Evolutionary conservation across 2,797 vertebrate genomes (phyloP).

Genomic region (Pangasius sanitwongsei): DNA sequence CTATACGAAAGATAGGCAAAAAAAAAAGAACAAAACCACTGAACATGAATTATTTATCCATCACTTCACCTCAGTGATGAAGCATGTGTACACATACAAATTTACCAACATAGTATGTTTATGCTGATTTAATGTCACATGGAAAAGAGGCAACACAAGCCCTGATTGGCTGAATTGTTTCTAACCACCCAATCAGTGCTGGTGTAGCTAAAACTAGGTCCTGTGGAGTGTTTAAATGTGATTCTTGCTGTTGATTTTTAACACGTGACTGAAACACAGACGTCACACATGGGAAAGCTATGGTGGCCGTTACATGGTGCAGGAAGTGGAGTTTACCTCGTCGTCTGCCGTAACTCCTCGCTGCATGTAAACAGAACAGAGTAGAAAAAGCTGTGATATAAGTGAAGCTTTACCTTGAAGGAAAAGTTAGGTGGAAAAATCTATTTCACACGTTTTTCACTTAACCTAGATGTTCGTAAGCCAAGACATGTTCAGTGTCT

Average conservation of each 20-base stretch:
- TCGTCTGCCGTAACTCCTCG: slow-evolving; percentile 98
- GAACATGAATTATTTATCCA: neutral
- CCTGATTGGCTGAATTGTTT: neutral
- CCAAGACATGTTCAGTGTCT: neutral
- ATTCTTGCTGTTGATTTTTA: neutral
- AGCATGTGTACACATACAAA: neutral
- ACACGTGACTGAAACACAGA: neutral
- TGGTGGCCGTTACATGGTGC: slow-evolving; percentile 52
- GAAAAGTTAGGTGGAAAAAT: neutral
- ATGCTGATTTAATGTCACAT: neutral
- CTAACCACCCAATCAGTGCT: neutral
- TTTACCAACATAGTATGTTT: neutral
- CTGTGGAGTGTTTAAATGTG: neutral
- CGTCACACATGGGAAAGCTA: neutral
- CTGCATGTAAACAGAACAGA: slow-evolving; percentile 95
- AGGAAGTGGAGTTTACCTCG: slow-evolving; percentile 88
- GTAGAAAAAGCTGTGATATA: slow-evolving; percentile 58
- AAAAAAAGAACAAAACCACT: slow-evolving; percentile 10
- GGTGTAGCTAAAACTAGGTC: neutral
- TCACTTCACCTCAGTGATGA: neutral
- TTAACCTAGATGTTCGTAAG: neutral
- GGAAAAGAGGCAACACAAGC: neutral
- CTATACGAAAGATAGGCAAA: slow-evolving; percentile 66
- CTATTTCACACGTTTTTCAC: neutral
- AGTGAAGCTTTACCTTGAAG: neutral